Conservation (phyloP, 2,113 vertebrate genomes). For the Charina bottae region DNA sequence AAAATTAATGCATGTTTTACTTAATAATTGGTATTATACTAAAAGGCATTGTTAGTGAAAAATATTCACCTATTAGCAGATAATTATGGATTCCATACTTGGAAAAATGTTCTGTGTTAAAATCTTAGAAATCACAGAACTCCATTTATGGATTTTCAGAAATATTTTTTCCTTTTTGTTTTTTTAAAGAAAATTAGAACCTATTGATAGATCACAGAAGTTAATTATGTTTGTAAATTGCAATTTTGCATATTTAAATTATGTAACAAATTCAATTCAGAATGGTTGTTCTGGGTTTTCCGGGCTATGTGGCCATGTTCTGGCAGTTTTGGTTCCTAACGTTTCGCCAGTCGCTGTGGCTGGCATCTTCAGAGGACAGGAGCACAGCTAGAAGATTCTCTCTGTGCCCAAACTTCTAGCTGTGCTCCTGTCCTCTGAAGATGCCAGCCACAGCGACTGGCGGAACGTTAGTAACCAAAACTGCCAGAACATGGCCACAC, state of each 20-base stretch:
- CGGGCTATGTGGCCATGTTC: no score
- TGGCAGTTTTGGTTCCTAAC: no score
- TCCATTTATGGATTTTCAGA: neutral
- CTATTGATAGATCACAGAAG: neutral
- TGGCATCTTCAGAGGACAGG: no score
- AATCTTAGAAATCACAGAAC: neutral
- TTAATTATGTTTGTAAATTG: neutral
- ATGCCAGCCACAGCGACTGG: no score
- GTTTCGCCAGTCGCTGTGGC: no score
- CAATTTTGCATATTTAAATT: neutral
- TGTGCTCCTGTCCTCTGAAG: no score
- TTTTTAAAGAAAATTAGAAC: constrained; percentile 3
- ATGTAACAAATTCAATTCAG: neutral
- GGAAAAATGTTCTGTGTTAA: neutral
- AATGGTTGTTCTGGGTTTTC: no score
- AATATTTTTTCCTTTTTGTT: constrained; percentile 8
- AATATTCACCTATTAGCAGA: neutral
- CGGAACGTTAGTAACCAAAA: no score
- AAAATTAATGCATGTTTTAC: constrained; percentile 13
- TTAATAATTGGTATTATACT: neutral
- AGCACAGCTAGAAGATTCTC: no score
- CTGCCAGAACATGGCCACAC: no score
- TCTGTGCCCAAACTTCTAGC: no score
- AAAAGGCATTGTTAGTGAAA: neutral
- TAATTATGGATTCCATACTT: neutral